A percentile compares a stretch with the other conserved stretches of the same genome.
Conservation (phyloP, 2,113 vertebrate species). For the Phoenicopterus ruber region DNA sequence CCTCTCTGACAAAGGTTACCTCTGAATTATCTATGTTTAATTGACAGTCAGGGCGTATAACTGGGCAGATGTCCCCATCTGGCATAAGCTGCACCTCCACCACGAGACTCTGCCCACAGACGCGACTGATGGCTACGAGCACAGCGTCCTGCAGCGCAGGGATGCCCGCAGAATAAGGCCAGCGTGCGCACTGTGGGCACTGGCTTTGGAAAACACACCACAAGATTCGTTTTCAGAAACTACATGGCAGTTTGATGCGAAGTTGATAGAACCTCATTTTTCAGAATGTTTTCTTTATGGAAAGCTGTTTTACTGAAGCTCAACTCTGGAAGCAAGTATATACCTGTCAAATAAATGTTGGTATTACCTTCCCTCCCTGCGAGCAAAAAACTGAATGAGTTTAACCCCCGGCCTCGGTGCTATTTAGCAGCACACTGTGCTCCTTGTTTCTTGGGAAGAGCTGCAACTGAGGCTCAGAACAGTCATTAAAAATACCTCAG, state of each 20-base stretch:
- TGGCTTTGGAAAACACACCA: not conserved
- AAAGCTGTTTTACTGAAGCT: conserved; percentile 8
- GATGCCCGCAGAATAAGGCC: not conserved
- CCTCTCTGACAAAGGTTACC: not conserved
- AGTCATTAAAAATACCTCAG: conserved; percentile 70
- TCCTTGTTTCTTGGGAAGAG: conserved; percentile 69
- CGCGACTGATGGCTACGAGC: not conserved
- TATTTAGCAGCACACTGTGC: conserved; percentile 58
- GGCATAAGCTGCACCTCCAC: not conserved
- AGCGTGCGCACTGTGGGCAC: fast-evolving
- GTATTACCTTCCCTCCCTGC: not conserved
- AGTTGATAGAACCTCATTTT: conserved; percentile 31
- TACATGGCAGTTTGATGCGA: not conserved
- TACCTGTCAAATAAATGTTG: conserved; percentile 28
- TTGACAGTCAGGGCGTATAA: not conserved
- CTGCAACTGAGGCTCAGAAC: conserved; percentile 47
- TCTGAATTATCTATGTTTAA: not conserved
- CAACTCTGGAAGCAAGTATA: not conserved
- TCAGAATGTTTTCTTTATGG: not conserved
- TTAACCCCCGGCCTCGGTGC: not conserved
- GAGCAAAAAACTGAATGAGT: conserved; percentile 54
- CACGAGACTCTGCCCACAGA: fast-evolving
- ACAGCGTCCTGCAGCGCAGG: not conserved
- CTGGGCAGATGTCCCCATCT: not conserved
- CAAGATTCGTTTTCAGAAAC: not conserved